A percentile compares a stretch with the other conserved stretches of the same genome.
Evolutionary conservation across 2,113 vertebrate genomes (phyloP).

Genomic region (Mormyrus lacerda): DNA sequence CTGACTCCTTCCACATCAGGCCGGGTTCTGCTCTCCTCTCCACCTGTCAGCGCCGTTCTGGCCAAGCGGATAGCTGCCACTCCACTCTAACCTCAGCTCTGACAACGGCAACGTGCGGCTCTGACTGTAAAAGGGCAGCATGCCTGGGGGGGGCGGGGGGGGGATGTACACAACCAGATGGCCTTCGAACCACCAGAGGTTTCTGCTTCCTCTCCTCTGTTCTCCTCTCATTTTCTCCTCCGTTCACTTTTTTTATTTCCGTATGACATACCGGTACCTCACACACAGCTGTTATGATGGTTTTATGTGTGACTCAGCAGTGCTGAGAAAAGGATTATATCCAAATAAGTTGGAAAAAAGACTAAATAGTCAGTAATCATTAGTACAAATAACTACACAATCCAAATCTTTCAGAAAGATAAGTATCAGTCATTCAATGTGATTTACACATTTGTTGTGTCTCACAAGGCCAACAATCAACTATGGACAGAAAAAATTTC

Average conservation of each 20-base stretch:
- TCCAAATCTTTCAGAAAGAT: not conserved
- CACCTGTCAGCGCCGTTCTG: not conserved
- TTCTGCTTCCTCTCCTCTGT: not conserved
- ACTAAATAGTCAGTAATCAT: not conserved
- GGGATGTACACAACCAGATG: not conserved
- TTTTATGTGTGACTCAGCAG: not conserved
- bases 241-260: not conserved
- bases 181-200: not conserved
- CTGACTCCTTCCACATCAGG: not conserved
- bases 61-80: not conserved
- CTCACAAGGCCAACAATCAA: not conserved
- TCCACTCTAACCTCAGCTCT: not conserved
- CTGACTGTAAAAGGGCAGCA: not conserved
- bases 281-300: not conserved
- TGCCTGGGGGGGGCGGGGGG: not conserved
- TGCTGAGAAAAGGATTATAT: not conserved
- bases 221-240: not conserved
- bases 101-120: not conserved
- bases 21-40: not conserved
- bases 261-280: not conserved
- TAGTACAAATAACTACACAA: not conserved
- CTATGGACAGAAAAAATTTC: not conserved
- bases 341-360: not conserved
- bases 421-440: not conserved
- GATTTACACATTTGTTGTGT: not conserved